Evolutionary conservation across 2,888 invertebrate genomes (phyloP).

Genomic region (Epinotia bilunana): DNA sequence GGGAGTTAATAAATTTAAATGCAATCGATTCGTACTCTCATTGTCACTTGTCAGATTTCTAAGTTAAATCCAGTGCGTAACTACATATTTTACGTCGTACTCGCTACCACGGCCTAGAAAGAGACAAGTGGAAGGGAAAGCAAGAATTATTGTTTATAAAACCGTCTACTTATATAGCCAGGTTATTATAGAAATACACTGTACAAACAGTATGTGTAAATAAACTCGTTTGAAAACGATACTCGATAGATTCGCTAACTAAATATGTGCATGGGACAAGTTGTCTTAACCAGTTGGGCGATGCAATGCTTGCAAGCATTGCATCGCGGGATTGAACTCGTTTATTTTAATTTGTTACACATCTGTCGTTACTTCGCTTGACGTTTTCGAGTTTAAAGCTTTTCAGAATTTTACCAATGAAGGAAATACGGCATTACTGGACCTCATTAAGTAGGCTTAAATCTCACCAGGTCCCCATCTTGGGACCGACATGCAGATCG

Average conservation of each 20-base stretch:
- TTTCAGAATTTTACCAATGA: conserved; percentile 10
- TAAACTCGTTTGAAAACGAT: conserved; percentile 37
- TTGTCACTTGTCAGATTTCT: conserved; percentile 23
- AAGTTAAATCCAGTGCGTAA: conserved; percentile 36
- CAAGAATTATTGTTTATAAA: conserved; percentile 38
- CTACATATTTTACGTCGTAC: conserved; percentile 21
- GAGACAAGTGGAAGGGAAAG: conserved; percentile 34
- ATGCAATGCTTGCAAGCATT: conserved; percentile 20
- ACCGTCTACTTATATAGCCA: conserved; percentile 10
- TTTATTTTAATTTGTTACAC: conserved; percentile 39
- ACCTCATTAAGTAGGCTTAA: conserved; percentile 24
- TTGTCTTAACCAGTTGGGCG: conserved; percentile 34
- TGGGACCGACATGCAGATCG: conserved; percentile 14
- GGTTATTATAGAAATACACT: conserved; percentile 8
- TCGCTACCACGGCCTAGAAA: conserved; percentile 29
- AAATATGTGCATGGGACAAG: conserved; percentile 25
- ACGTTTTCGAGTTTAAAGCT: conserved; percentile 21
- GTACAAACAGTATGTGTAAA: conserved; percentile 18
- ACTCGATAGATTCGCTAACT: conserved; percentile 31
- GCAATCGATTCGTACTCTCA: conserved; percentile 22
- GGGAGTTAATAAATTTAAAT: neutral
- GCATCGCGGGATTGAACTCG: conserved; percentile 28
- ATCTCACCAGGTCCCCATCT: conserved; percentile 28
- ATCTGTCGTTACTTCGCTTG: conserved; percentile 27
- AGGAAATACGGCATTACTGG: conserved; percentile 26